Evolutionary conservation across 2,797 vertebrate species (phyloP).

Genomic region (Megalops cyprinoides): DNA sequence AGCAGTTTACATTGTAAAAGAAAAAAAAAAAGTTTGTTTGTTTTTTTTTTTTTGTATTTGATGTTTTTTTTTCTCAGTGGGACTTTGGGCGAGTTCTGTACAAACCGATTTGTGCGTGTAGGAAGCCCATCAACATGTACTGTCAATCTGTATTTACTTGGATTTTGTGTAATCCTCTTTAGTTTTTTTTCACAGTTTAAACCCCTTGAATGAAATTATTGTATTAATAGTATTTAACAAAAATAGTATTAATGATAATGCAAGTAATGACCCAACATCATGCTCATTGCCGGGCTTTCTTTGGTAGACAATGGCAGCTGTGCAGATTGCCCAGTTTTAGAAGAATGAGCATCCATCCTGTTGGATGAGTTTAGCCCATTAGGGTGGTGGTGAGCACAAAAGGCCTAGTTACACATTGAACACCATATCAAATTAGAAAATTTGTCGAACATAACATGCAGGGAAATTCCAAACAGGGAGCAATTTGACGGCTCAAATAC

Average conservation of each 20-base stretch:
- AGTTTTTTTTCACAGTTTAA: not conserved
- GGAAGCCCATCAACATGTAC: not conserved
- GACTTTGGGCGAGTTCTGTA: not conserved
- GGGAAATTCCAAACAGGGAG: not conserved
- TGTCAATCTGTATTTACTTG: not conserved
- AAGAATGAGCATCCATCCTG: not conserved
- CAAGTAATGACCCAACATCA: not conserved
- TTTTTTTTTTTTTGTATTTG: not conserved
- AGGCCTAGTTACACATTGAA: not conserved
- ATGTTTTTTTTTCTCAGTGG: not conserved
- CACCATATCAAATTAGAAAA: not conserved
- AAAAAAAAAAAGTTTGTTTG: constrained; percentile 9
- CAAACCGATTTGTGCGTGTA: not conserved
- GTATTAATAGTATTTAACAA: too few species aligned
- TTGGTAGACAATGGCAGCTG: too few species aligned
- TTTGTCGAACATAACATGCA: not conserved
- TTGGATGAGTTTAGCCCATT: not conserved
- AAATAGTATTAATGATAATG: not conserved
- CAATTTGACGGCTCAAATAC: constrained; percentile 1
- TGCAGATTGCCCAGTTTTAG: not conserved
- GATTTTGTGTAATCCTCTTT: not conserved
- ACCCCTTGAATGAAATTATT: constrained; percentile 1
- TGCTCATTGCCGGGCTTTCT: too few species aligned
- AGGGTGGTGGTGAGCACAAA: not conserved
- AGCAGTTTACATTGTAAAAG: constrained; percentile 1